A percentile compares a stretch with the other conserved stretches of the same genome.
Conservation (phyloP, 2,888 invertebrate genomes). For the Drosophila greeni region DNA sequence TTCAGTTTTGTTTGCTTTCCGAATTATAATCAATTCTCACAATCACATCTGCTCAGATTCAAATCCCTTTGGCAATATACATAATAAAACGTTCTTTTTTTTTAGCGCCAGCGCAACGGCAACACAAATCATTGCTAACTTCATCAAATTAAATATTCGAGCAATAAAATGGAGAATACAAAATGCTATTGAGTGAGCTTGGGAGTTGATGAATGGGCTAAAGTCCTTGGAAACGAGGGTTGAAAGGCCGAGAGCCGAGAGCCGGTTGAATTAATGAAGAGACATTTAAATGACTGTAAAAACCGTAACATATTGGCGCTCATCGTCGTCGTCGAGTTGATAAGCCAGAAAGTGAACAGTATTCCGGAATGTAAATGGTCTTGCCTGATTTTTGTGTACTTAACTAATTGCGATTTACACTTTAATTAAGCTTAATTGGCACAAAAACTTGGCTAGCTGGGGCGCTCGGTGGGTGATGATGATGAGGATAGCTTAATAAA, state of each 20-base stretch:
- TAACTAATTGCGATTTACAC: constrained; percentile 77
- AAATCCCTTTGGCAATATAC: constrained; percentile 34
- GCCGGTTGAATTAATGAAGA: constrained; percentile 62
- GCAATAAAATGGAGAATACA: constrained; percentile 71
- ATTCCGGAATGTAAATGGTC: constrained; percentile 41
- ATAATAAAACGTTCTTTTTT: constrained; percentile 15
- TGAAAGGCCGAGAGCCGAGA: constrained; percentile 17
- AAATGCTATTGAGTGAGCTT: constrained; percentile 53
- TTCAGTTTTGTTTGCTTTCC: constrained; percentile 18
- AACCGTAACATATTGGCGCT: constrained; percentile 69
- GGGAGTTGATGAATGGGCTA: constrained; percentile 58
- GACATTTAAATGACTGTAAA: constrained; percentile 65
- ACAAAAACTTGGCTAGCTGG: constrained; percentile 11
- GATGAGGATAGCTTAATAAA: constrained; percentile 9
- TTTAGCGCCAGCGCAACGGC: constrained; percentile 26
- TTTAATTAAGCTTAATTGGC: constrained; percentile 41
- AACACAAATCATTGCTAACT: constrained; percentile 74
- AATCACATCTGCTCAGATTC: constrained; percentile 35
- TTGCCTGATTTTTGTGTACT: constrained; percentile 62
- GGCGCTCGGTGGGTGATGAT: background rate
- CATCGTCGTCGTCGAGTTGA: constrained; percentile 56
- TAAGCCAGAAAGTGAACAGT: constrained; percentile 31
- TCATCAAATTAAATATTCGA: constrained; percentile 74
- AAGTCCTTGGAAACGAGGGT: constrained; percentile 24
- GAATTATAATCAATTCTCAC: constrained; percentile 35